phyloP scores from a whole-genome alignment of 2,797 vertebrate species.

The Cossypha dichroa region DNA sequence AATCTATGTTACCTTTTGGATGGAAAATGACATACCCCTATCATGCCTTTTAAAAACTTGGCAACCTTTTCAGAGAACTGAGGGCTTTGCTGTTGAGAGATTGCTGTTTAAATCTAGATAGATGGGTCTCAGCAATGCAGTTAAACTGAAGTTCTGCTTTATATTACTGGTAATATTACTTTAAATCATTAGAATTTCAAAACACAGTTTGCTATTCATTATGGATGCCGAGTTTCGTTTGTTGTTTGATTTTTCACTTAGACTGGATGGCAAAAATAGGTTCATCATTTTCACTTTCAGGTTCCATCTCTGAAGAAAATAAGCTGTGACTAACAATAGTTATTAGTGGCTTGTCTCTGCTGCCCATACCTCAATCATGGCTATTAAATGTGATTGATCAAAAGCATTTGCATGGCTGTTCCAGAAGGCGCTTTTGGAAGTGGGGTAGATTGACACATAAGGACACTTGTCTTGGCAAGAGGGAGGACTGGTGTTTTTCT shows the following conservation, averaged over 20 bases:
- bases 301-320: constrained; percentile 25
- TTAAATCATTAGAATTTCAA: constrained; percentile 39
- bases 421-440: neutral
- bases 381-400: constrained; percentile 29
- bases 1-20: neutral
- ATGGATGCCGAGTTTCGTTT: neutral
- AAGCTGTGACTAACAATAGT: constrained; percentile 31
- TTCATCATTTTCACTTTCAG: constrained; percentile 43
- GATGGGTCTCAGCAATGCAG: neutral
- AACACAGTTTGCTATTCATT: constrained; percentile 43
- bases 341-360: neutral
- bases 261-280: constrained; percentile 6
- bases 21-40: neutral
- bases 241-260: constrained; percentile 52
- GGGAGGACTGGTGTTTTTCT: neutral
- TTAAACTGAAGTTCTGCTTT: constrained; percentile 28
- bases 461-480: neutral
- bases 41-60: neutral
- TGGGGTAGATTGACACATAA: neutral
- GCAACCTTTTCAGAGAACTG: neutral
- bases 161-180: constrained; percentile 16
- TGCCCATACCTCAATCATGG: neutral
- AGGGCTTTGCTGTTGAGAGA: constrained; percentile 3
- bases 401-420: neutral
- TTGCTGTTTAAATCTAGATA: constrained; percentile 23